Evolutionary conservation across 2,888 invertebrate species (phyloP), one percentile per base, ranked within the genome.

Genomic region (Sphaeridia pumilis): DNA sequence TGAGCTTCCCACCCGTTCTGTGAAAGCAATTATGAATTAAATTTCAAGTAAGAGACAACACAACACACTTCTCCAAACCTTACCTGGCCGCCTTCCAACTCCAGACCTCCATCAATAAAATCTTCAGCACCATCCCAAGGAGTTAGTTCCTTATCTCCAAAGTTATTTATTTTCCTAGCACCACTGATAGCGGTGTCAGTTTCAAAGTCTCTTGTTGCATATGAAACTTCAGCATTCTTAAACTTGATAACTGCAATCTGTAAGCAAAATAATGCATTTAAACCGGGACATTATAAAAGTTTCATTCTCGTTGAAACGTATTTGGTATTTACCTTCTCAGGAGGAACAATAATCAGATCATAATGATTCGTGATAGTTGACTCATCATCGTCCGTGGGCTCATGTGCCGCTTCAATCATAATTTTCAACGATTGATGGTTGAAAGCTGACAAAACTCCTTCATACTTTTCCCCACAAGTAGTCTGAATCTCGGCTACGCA

Each of bases 1-100:
- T 85, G 82, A 2, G 86, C 84, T 75, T 93, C 89, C 95, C 97
- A 97, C 55, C 95, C 95, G 75, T 92, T 92, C 72, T 73, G 24
- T 24, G 4, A 21, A 3, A 46, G 20, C 7, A 50, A 44, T 10
- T n/a, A n/a, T 22, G 21, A 7, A 7, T 12, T 34, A 27, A 7
- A 14, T 46, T 41, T n/a, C 14, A 12, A 7, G 31, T 31, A 14
- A 14, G 4, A 44, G 20, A 12, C 12, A 28, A 21, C n/a, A 17
- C n/a, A 31, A 14, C 10, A 31, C 14, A 31, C 7, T 14, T 14
- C 14, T 14, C 7, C 14, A 31, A 31, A 31, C 7, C 31, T 31
- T 79, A 61, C 55, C 65, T n/a, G 55, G 51, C 35, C 80, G 79
- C 64, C 55, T 7, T 51, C 55, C 27, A 58, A 52, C 17, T 54